Conservation (phyloP, 2,888 invertebrate genomes). For the Doris montereyensis region DNA sequence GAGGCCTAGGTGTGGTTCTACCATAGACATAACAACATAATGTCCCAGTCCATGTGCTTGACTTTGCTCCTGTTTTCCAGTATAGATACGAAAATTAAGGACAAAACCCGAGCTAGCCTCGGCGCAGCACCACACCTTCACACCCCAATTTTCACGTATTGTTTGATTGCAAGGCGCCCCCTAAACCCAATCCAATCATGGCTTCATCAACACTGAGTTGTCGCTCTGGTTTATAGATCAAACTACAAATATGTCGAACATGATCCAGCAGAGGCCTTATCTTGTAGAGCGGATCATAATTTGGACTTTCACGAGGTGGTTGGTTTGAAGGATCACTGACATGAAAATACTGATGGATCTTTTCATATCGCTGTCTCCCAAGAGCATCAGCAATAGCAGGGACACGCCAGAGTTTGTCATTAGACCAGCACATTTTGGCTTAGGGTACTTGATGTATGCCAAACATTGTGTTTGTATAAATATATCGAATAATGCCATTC, state of each 20-base stretch:
- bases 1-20: background rate
- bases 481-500: too few species aligned
- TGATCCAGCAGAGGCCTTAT: slow-evolving; percentile 15
- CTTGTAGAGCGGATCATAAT: slow-evolving; percentile 32
- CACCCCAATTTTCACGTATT: slow-evolving; percentile 42
- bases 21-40: slow-evolving; percentile 20
- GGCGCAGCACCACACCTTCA: slow-evolving; percentile 41
- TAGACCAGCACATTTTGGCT: too few species aligned
- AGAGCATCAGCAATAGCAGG: too few species aligned
- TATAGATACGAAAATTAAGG: slow-evolving; percentile 21
- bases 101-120: slow-evolving; percentile 43
- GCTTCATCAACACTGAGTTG: slow-evolving; percentile 28
- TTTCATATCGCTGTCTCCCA: too few species aligned
- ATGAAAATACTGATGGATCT: slow-evolving; percentile 25
- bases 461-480: too few species aligned
- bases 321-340: slow-evolving; percentile 8
- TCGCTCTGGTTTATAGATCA: background rate
- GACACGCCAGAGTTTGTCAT: too few species aligned
- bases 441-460: too few species aligned
- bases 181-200: slow-evolving; percentile 23
- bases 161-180: slow-evolving; percentile 26
- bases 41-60: slow-evolving; percentile 16
- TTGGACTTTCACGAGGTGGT: background rate
- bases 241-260: background rate
- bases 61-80: background rate